A percentile compares a stretch with the other conserved stretches of the same genome.
phyloP scores from a whole-genome alignment of 2,113 vertebrate species.

The Elgaria multicarinata region DNA sequence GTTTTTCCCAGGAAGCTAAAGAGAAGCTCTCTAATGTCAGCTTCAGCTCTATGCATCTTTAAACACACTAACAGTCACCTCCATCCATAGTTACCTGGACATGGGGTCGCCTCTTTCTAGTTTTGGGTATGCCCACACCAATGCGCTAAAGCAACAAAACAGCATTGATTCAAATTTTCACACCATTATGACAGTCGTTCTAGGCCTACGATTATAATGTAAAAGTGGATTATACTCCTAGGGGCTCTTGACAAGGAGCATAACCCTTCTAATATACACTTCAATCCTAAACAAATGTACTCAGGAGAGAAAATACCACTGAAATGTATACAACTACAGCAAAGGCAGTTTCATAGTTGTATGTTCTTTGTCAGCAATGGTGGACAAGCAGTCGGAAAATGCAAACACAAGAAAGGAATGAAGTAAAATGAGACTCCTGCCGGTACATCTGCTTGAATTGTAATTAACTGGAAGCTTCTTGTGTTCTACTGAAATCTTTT shows the following conservation, averaged over 20 bases:
- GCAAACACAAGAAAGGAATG: not conserved
- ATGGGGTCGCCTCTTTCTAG: slow-evolving; percentile 83
- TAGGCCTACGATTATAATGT: not conserved
- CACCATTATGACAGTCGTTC: slow-evolving; percentile 28
- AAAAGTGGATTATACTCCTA: not conserved
- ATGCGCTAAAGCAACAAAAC: slow-evolving; percentile 84
- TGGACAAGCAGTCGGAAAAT: not conserved
- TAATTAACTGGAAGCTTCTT: not conserved
- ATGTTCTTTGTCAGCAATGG: slow-evolving; percentile 5
- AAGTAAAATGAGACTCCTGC: not conserved
- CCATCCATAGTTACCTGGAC: slow-evolving; percentile 80
- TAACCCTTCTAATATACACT: not conserved
- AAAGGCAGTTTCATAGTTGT: not conserved
- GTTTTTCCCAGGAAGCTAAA: slow-evolving; percentile 65
- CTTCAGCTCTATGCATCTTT: slow-evolving; percentile 67
- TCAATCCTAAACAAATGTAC: not conserved
- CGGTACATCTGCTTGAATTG: not conserved
- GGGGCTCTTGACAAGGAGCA: not conserved
- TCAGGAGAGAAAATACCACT: not conserved
- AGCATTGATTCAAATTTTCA: slow-evolving; percentile 67
- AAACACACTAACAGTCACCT: slow-evolving; percentile 64
- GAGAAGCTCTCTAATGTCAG: slow-evolving; percentile 70
- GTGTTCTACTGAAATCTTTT: not conserved
- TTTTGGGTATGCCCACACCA: slow-evolving; percentile 84
- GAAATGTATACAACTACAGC: too few species aligned